phyloP scores from a whole-genome alignment of 2,797 vertebrate genomes.

The Chloroceryle amazona region DNA sequence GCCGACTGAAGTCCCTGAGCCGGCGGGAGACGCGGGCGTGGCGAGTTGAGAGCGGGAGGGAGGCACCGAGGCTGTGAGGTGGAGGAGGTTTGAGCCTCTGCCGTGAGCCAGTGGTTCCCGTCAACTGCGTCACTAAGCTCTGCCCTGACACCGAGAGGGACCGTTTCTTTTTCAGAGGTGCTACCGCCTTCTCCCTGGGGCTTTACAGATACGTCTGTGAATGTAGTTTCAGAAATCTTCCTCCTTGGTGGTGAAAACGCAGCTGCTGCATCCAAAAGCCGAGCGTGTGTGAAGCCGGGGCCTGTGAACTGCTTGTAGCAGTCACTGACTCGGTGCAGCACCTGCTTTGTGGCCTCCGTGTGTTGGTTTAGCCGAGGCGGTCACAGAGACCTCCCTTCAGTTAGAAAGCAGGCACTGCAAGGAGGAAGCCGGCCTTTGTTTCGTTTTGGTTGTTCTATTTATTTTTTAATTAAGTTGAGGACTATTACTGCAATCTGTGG shows the following conservation, averaged over 20 bases:
- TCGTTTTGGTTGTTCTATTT: too few species aligned
- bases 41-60: not conserved
- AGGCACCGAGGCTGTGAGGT: not conserved
- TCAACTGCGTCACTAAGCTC: accelerated
- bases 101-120: too few species aligned
- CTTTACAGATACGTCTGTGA: accelerated
- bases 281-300: not conserved
- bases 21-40: not conserved
- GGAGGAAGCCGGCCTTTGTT: not conserved
- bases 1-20: not conserved
- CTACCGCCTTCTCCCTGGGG: accelerated
- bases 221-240: accelerated
- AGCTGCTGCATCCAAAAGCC: accelerated
- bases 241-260: not conserved
- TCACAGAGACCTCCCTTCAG: not conserved
- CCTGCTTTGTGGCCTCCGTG: accelerated
- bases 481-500: not conserved
- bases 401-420: not conserved
- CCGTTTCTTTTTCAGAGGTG: accelerated
- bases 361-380: not conserved
- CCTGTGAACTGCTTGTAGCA: not conserved
- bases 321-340: accelerated
- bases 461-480: not conserved
- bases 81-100: not conserved
- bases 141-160: accelerated